Evolutionary conservation across 2,888 invertebrate species (phyloP), one percentile per base, ranked within the genome.

Genomic region (Diarsia dahlii): DNA sequence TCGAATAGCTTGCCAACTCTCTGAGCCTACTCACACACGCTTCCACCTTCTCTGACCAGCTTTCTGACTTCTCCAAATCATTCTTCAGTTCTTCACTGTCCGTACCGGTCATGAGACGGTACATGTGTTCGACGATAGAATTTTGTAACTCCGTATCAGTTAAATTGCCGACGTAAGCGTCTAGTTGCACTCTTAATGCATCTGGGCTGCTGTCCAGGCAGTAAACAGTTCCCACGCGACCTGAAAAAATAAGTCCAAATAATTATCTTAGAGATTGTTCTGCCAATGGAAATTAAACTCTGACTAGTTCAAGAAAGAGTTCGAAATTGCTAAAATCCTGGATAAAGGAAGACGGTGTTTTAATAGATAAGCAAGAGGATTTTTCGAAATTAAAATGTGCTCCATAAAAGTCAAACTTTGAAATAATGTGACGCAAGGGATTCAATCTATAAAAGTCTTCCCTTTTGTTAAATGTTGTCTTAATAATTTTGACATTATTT

Each of bases 201-300:
- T 92, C 93, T 52, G 93, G 93, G 82, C 93, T 93, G 76, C 93
- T 91, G 66, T 93, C 93, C 76, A 93, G 85, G 75, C 93, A 93
- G 67, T 89, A 92, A 1, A 94, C 89, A 18, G 88, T 81, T 63
- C 94, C 94, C 65, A 88, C 74, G 62, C 88, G 88, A 79, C 94
- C 93, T 93, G 89, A 63, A 82, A 81, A 77, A 78, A 71, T 56
- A 0, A 60, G 52, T 78, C 45, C 70, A 71, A 58, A 70, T 70
- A 71, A 80, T 74, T 66, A 84, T 60, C 54, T 64, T 68, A 1
- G 15, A 71, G 3, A 54, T 5, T 45, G 64, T 56, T 39, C 0
- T 63, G 68, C 10, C 39, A 50, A 2, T 45, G 54, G 0, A 85
- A 74, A 76, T 6, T 74, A 12, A 34, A 71, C 79, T 79, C n/a